These are phyloP conservation scores for Campoletis raptor DNA, from an alignment of 2,888 invertebrate genomes.

Conservation along the genomic window DNA sequence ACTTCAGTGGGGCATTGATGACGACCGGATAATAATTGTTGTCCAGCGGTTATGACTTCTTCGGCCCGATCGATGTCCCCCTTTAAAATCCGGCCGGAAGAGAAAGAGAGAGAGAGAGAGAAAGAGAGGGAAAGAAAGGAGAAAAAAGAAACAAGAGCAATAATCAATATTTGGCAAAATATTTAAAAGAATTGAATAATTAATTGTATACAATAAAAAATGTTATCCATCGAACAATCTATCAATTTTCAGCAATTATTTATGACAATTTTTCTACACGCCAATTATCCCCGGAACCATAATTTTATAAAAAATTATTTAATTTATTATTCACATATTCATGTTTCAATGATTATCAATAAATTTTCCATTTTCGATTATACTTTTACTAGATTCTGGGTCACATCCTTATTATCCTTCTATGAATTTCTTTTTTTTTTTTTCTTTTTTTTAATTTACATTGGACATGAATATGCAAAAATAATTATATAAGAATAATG, in stretches of 20 bases:
- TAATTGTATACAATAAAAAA: conserved; percentile 6
- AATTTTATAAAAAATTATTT: not conserved
- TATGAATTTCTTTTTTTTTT: no score
- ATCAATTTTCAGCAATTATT: conserved; percentile 41
- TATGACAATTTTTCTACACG: conserved; percentile 31
- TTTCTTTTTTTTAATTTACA: not conserved
- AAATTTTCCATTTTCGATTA: not conserved
- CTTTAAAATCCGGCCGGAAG: conserved; percentile 78
- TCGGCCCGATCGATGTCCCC: conserved; percentile 94
- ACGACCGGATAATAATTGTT: conserved; percentile 93
- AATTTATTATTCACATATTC: not conserved
- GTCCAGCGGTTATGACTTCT: conserved; percentile 92
- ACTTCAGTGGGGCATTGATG: conserved; percentile 95
- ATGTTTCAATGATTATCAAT: conserved; percentile 4
- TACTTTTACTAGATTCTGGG: not conserved
- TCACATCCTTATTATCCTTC: not conserved
- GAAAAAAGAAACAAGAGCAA: conserved; percentile 7
- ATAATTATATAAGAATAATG: not conserved
- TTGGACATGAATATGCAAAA: not conserved
- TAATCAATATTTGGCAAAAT: not conserved
- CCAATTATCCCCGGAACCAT: conserved; percentile 2
- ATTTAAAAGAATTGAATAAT: not conserved
- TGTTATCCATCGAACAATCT: conserved; percentile 54
- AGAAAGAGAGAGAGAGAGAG: not conserved
- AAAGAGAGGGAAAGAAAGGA: not conserved